phyloP scores from a whole-genome alignment of 2,888 invertebrate species.

The Agriotes lineatus region DNA sequence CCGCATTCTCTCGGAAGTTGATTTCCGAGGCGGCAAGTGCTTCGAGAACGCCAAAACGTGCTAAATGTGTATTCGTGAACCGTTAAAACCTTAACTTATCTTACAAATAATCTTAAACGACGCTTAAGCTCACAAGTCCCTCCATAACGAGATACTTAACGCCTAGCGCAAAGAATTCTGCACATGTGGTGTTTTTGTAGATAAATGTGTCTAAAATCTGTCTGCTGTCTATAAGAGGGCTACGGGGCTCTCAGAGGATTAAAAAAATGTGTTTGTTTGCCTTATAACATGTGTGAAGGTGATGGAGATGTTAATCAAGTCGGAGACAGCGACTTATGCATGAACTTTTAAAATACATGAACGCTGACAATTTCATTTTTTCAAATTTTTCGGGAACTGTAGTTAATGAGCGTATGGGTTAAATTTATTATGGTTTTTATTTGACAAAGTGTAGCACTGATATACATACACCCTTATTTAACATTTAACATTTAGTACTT shows the following conservation, averaged over 20 bases:
- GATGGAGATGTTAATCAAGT: background rate
- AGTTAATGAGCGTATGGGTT: too few species aligned
- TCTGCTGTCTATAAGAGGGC: background rate
- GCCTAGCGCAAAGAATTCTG: conserved; percentile 21
- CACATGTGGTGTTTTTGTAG: conserved; percentile 24
- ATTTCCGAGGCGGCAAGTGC: background rate
- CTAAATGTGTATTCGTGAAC: conserved; percentile 10
- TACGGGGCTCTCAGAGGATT: background rate
- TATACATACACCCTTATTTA: too few species aligned
- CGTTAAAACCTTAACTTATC: conserved; percentile 5
- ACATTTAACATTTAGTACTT: too few species aligned
- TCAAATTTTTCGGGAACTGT: too few species aligned
- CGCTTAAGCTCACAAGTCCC: background rate
- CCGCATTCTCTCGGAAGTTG: background rate
- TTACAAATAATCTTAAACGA: conserved; percentile 6
- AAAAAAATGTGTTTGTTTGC: conserved; percentile 4
- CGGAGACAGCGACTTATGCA: too few species aligned
- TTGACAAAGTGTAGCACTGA: too few species aligned
- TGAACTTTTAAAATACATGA: too few species aligned
- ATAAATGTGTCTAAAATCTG: conserved; percentile 17
- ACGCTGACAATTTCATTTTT: too few species aligned
- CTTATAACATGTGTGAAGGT: conserved; percentile 6
- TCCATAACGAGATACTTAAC: conserved; percentile 24
- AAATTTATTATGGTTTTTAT: too few species aligned
- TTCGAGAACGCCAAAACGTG: background rate